These are phyloP conservation scores for Nyleta sp. DNA, from an alignment of 2,888 invertebrate genomes.

Conservation along the genomic window DNA sequence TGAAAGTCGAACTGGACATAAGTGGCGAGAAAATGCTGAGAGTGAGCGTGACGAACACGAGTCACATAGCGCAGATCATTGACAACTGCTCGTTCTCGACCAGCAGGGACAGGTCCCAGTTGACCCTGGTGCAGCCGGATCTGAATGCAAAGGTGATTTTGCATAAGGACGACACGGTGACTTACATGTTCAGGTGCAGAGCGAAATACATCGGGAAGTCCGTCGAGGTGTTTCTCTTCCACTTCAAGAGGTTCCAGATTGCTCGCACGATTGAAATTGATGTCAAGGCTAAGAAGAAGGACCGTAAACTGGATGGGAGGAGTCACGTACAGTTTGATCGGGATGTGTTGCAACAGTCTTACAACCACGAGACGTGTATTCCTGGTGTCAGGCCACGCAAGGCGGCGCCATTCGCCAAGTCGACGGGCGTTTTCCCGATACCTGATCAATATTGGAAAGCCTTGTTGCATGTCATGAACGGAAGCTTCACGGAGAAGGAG, in stretches of 20 bases:
- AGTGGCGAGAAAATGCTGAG: constrained; percentile 81
- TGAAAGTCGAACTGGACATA: constrained; percentile 81
- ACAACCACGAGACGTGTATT: constrained; percentile 71
- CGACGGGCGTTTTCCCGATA: constrained; percentile 80
- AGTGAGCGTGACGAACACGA: constrained; percentile 83
- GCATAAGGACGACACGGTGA: constrained; percentile 66
- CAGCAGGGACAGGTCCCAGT: constrained; percentile 82
- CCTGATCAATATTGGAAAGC: constrained; percentile 81
- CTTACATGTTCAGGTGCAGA: constrained; percentile 83
- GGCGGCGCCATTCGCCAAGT: constrained; percentile 86
- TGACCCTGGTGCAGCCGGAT: constrained; percentile 82
- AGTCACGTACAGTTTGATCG: background rate
- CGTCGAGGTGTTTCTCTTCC: constrained; percentile 85
- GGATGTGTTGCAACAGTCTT: background rate
- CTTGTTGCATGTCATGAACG: constrained; percentile 77
- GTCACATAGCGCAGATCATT: constrained; percentile 81
- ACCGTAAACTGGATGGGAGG: background rate
- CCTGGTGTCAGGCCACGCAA: constrained; percentile 84
- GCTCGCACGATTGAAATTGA: constrained; percentile 85
- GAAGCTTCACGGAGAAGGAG: constrained; percentile 78
- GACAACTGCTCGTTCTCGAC: constrained; percentile 78
- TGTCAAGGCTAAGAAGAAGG: constrained; percentile 77
- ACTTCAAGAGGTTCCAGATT: constrained; percentile 85
- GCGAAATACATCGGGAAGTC: constrained; percentile 86
- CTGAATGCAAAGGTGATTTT: constrained; percentile 79